Evolutionary conservation across 2,797 vertebrate species (phyloP), one percentile per base, ranked within the genome.

Genomic region (Coregonus sp.): DNA sequence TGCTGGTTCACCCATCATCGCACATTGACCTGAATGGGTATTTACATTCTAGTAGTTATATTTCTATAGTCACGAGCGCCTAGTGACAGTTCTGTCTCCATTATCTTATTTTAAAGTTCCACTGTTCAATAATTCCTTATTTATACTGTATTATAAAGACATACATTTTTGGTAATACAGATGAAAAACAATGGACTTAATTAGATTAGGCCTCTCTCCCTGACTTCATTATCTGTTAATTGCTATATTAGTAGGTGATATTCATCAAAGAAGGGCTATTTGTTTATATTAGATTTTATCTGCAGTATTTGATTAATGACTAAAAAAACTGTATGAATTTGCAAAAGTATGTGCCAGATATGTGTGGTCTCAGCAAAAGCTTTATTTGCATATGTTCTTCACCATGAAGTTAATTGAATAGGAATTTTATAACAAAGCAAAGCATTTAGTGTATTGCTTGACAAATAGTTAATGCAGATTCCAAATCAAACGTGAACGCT

Each of bases 91-190:
- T 37, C 31, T 73, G 52, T 73, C 72, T 59, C 52, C 16, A 7
- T 20, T 73, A 40, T 61, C 35, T 14, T 18, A 75, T 68, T 67
- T n/a, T n/a, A 56, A 56, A 16, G 65, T 33, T 67, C 65, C 33
- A 51, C 16, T 12, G 2, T 59, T 12, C 61, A 25, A 5, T 37
- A 25, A 47, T 35, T 69, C 47, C 65, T 37, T 75, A 70, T 75
- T 35, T 70, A 51, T 70, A 25, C 52, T 20, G 16, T 18, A 54
- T 75, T 47, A 54, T 31, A 75, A 35, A 75, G 51, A 25, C 14
- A 75, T 74, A 54, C 35, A 65, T 77, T 56, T 70, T 52, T 75
- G 12, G 74, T 59, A 86, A 78, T 78, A 33, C 63, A 51, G 54
- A 35, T 16, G 51, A 73, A 71, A 69, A 14, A 33, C 33, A 7